Percentiles rank a stretch among this genome's conserved stretches.
Evolutionary conservation across 2,113 vertebrate genomes (phyloP).

Genomic region (Pseudorhombus dupliciocellatus): DNA sequence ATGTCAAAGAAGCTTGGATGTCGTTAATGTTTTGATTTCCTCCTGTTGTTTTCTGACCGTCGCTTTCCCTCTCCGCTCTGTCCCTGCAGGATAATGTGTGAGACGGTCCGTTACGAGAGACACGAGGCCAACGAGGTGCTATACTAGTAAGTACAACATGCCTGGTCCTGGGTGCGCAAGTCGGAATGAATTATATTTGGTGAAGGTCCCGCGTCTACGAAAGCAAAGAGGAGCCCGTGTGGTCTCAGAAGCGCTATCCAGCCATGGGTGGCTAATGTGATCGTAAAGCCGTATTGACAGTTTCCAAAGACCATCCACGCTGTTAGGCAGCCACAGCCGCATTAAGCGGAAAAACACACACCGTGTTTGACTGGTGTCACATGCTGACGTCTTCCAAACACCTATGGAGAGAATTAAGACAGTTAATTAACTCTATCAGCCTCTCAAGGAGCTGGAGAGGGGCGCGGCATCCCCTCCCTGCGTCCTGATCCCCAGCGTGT

Average conservation of each 20-base stretch:
- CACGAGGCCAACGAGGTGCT: slow-evolving; percentile 98
- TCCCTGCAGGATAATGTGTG: slow-evolving; percentile 93
- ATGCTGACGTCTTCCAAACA: slow-evolving; percentile 31
- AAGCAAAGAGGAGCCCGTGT: too few relatives aligned
- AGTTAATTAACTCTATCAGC: slow-evolving; percentile 60
- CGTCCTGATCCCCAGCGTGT: background rate
- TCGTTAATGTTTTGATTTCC: background rate
- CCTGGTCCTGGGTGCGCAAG: background rate
- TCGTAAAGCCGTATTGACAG: slow-evolving; percentile 29
- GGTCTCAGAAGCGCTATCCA: too few relatives aligned
- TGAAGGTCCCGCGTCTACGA: background rate
- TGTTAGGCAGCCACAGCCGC: slow-evolving; percentile 20
- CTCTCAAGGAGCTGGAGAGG: slow-evolving; percentile 31
- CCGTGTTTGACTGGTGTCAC: slow-evolving; percentile 46
- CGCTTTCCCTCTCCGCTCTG: slow-evolving; percentile 28
- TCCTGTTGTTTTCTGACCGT: slow-evolving; percentile 13
- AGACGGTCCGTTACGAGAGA: slow-evolving; percentile 95
- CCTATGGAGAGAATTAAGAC: slow-evolving; percentile 45
- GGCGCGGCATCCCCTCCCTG: slow-evolving; percentile 16
- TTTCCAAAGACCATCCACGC: background rate
- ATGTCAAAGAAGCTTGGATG: background rate
- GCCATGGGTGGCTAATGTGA: slow-evolving; percentile 7
- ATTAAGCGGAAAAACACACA: background rate
- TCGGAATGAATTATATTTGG: slow-evolving; percentile 6
- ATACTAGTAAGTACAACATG: slow-evolving; percentile 93